Percentiles rank a stretch among this genome's conserved stretches.
phyloP scores from a whole-genome alignment of 2,113 vertebrate species.

The Sminthopsis crassicaudata region DNA sequence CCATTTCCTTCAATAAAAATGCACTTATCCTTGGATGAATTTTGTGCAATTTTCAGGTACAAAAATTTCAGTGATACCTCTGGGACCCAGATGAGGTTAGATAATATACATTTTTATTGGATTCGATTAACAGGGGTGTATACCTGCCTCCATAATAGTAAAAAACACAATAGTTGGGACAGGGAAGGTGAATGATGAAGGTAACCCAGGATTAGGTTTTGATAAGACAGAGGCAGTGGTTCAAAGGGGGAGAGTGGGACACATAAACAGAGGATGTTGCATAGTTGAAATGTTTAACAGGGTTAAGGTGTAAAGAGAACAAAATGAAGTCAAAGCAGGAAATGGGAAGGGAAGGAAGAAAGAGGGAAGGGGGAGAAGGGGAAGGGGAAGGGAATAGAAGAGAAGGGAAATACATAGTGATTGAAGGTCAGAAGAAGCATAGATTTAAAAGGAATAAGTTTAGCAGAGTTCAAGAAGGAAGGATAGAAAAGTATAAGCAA shows the following conservation, averaged over 20 bases:
- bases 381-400: neutral
- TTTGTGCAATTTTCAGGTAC: neutral
- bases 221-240: neutral
- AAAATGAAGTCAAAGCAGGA: neutral
- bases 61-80: neutral
- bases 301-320: neutral
- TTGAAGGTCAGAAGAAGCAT: too few species aligned
- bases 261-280: neutral
- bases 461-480: neutral
- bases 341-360: neutral
- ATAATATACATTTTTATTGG: neutral
- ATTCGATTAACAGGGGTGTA: neutral
- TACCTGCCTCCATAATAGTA: neutral
- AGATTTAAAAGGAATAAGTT: neutral
- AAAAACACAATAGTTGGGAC: neutral
- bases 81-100: neutral
- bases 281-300: neutral
- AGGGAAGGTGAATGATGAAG: neutral
- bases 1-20: neutral
- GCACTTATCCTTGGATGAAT: neutral
- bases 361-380: neutral
- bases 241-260: neutral
- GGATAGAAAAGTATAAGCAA: neutral
- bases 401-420: neutral
- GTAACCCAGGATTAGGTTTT: neutral